phyloP scores from a whole-genome alignment of 2,113 vertebrate genomes.

The Ardeotis arabs region DNA sequence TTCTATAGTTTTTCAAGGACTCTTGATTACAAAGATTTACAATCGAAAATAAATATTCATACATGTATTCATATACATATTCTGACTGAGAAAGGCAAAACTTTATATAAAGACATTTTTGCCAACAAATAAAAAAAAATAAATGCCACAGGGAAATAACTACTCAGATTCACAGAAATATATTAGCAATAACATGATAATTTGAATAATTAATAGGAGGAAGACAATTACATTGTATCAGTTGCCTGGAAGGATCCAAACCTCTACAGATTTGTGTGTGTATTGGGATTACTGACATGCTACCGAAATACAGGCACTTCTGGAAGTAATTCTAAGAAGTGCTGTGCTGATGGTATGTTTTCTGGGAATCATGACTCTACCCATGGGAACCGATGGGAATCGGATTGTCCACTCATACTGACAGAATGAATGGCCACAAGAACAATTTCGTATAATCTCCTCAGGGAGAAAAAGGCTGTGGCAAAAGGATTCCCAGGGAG shows the following conservation, averaged over 20 bases:
- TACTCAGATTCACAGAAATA: not conserved
- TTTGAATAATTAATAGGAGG: not conserved
- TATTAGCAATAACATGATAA: not conserved
- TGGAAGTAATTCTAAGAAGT: not conserved
- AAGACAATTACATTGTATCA: not conserved
- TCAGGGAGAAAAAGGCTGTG: not conserved
- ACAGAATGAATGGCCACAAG: not conserved
- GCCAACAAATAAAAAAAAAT: not conserved
- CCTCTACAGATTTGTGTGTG: not conserved
- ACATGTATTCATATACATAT: not conserved
- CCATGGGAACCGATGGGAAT: slow-evolving; percentile 6
- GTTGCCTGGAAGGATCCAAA: not conserved
- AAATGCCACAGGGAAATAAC: not conserved
- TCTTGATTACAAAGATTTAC: not conserved
- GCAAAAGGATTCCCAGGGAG: not conserved
- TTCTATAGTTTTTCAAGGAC: not conserved
- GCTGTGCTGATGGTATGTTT: not conserved
- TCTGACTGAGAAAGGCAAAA: not conserved
- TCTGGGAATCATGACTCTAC: not conserved
- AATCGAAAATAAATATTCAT: not conserved
- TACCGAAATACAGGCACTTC: not conserved
- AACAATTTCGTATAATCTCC: not conserved
- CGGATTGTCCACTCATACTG: not conserved
- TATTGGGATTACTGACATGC: not conserved
- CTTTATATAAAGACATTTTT: not conserved